Conservation (phyloP, 2,797 vertebrate genomes). For the Psittacula derbiana region DNA sequence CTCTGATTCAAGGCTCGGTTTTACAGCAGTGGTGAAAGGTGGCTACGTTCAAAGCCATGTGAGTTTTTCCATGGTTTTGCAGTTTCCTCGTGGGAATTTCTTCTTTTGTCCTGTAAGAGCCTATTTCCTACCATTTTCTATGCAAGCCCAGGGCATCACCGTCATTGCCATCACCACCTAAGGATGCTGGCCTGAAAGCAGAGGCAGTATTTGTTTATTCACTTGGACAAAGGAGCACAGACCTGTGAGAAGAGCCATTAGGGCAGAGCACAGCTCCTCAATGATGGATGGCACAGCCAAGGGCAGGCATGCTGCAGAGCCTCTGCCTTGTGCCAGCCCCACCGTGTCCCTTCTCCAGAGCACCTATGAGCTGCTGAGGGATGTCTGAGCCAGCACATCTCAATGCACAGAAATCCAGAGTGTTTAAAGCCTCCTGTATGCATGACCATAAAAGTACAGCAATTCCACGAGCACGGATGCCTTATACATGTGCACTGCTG, state of each 20-base stretch:
- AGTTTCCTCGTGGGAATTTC: not conserved
- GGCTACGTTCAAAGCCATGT: fast-evolving
- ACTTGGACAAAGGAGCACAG: not conserved
- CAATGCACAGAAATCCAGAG: not conserved
- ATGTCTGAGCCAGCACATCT: not conserved
- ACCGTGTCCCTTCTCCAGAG: fast-evolving
- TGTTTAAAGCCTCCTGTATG: not conserved
- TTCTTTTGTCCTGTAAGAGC: not conserved
- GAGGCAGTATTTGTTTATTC: not conserved
- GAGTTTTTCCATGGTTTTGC: not conserved
- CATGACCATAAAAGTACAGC: conserved; percentile 54
- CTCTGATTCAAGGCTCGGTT: not conserved
- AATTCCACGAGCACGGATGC: not conserved
- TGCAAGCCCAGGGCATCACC: not conserved
- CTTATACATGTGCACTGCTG: not conserved
- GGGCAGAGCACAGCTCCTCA: not conserved
- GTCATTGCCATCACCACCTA: not conserved
- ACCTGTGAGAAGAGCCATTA: fast-evolving
- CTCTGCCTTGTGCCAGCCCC: not conserved
- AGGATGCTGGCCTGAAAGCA: not conserved
- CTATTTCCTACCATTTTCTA: not conserved
- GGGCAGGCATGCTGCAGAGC: not conserved
- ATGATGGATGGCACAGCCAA: not conserved
- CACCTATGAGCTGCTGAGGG: not conserved
- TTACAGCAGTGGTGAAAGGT: fast-evolving